Percentiles rank a stretch among this genome's conserved stretches.
Evolutionary conservation across 2,888 invertebrate genomes (phyloP).

Genomic region (Perizoma affinitatum): DNA sequence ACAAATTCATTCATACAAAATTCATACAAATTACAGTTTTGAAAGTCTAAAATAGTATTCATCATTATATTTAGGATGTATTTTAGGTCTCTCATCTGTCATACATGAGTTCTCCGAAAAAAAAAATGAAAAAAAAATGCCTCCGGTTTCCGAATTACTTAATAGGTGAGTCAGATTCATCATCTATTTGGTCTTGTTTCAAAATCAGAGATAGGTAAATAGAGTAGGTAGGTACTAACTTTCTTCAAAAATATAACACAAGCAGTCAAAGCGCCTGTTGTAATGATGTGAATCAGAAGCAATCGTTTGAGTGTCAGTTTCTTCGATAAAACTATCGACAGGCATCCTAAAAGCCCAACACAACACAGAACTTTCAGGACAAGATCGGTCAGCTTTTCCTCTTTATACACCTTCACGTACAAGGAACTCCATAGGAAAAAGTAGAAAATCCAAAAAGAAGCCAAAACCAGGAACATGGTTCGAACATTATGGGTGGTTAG

Average conservation of each 20-base stretch:
- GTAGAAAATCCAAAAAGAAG: constrained; percentile 60
- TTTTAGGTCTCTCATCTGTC: no score
- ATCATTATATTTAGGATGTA: no score
- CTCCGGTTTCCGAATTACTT: no score
- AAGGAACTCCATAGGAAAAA: constrained; percentile 64
- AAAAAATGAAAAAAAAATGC: no score
- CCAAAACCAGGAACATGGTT: constrained; percentile 47
- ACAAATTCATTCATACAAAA: no score
- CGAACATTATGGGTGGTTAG: constrained; percentile 63
- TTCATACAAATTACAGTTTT: no score
- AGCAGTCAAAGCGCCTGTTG: constrained; percentile 57
- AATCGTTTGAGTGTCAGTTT: constrained; percentile 57
- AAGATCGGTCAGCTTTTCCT: constrained; percentile 38
- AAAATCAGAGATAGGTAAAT: no score
- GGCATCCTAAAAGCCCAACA: constrained; percentile 49
- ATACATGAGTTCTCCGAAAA: no score
- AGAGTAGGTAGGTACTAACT: constrained; percentile 37
- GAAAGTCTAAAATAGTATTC: no score
- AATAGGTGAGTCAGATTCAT: no score
- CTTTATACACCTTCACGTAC: constrained; percentile 59
- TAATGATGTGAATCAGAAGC: constrained; percentile 54
- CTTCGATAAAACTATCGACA: constrained; percentile 53
- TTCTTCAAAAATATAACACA: constrained; percentile 44
- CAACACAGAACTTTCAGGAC: constrained; percentile 53
- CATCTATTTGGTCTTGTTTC: no score